Evolutionary conservation across 2,888 invertebrate genomes (phyloP).

Genomic region (Stictocephala bisonia): DNA sequence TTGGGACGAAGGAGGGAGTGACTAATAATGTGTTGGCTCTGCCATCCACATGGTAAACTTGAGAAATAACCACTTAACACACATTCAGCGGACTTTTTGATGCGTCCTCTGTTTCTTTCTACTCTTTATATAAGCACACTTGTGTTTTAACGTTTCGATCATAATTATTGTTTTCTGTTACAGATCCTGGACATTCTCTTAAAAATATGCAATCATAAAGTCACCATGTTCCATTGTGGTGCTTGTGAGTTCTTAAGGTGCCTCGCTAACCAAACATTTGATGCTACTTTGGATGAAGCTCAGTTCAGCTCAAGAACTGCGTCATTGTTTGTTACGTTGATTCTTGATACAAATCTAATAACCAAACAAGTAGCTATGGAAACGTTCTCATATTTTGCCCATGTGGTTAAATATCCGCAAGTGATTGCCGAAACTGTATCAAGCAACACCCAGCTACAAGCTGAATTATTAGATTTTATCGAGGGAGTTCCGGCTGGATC

Average conservation of each 20-base stretch:
- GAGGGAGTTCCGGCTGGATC: too few relatives aligned
- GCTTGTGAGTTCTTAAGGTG: not conserved
- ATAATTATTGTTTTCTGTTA: too few relatives aligned
- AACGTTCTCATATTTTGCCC: not conserved
- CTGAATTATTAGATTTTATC: too few relatives aligned
- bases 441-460: too few relatives aligned
- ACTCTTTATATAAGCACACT: too few relatives aligned
- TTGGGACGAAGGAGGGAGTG: too few relatives aligned
- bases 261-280: not conserved
- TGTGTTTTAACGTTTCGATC: too few relatives aligned
- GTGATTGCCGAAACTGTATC: not conserved
- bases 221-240: not conserved
- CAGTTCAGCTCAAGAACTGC: not conserved
- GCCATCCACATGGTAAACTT: too few relatives aligned
- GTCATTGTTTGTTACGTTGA: not conserved
- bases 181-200: not conserved
- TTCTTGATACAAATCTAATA: not conserved
- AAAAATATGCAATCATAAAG: not conserved
- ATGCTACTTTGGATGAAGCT: not conserved
- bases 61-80: too few relatives aligned
- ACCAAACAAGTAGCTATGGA: not conserved
- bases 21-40: too few relatives aligned
- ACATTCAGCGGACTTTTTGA: too few relatives aligned
- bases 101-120: too few relatives aligned
- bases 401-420: not conserved